Base-by-base conservation (phyloP, 2,797 vertebrate species). In the Neostethus bicornis region DNA sequence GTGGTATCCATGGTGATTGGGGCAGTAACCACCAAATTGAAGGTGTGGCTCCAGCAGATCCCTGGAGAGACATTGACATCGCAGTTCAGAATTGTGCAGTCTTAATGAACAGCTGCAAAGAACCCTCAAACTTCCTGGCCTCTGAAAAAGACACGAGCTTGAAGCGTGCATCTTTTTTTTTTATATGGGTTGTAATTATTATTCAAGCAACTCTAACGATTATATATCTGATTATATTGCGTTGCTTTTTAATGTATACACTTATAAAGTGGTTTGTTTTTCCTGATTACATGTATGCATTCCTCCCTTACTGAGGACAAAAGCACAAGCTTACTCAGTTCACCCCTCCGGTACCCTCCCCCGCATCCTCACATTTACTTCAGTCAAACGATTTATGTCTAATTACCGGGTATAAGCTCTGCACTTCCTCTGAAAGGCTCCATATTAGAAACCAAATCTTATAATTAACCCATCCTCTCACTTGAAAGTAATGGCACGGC, bases 381-480 rank as follows among this genome's bases (percentile, higher is more conserved):
- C 76, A 83, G 86, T 89, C 85, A 88, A 82, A 86, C 73, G 74
- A 74, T 89, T 87, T 87, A 80, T 84, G 84, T 80, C 79, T 92
- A 91, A 93, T 91, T 92, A 81, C 77, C 60, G 81, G 89, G 85
- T 91, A 60, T 84, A 80, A 76, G 75, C 70, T 71, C 66, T 72
- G 64, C 72, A 71, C 81, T 86, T 88, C 83, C 84, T 83, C 74
- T 85, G 66, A 86, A 83, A 90, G 83, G 75, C 81, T 89, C 81
- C 78, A 85, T 86, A 85, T 88, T 87, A 87, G 86, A 89, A 90
- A 87, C 85, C 79, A 85, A 87, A 80, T 89, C 88, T 89, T 89
- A 91, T 92, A 91, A 92, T 92, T 92, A 92, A 92, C 87, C 85
- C 89, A 87, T 91, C 88, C 76, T 62, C 81, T 80, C 73, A 73